phyloP scores from a whole-genome alignment of 1,140 invertebrate genomes.

The Zaprionus ghesquierei region DNA sequence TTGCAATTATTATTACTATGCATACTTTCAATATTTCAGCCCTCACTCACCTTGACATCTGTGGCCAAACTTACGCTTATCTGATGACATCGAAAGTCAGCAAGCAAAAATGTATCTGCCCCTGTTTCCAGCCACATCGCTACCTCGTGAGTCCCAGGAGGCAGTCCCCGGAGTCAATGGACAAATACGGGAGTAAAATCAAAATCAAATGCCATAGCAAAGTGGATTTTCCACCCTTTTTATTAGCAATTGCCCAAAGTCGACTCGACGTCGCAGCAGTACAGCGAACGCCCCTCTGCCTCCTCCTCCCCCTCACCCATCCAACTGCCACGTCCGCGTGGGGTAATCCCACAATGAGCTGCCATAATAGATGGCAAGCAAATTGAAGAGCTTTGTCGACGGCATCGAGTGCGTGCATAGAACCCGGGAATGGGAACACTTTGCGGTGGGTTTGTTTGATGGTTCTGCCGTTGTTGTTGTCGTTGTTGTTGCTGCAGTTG shows the following conservation, averaged over 20 bases:
- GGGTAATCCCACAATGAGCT: slow-evolving; percentile 82
- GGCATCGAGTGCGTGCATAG: slow-evolving; percentile 39
- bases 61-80: slow-evolving; percentile 38
- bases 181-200: slow-evolving; percentile 64
- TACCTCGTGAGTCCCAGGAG: slow-evolving; percentile 37
- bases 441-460: slow-evolving; percentile 44
- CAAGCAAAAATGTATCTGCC: slow-evolving; percentile 40
- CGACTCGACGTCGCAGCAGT: background rate
- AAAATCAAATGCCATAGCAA: slow-evolving; percentile 82
- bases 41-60: background rate
- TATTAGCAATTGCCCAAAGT: slow-evolving; percentile 72
- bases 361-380: slow-evolving; percentile 81
- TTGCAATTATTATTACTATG: background rate
- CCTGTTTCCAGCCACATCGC: slow-evolving; percentile 5
- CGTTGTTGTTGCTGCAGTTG: background rate
- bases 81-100: slow-evolving; percentile 66
- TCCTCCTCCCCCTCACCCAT: no score
- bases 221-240: slow-evolving; percentile 82
- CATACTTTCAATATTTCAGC: background rate
- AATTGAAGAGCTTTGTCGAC: slow-evolving; percentile 82
- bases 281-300: background rate
- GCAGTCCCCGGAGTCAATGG: slow-evolving; percentile 51
- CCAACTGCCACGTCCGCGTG: slow-evolving; percentile 2
- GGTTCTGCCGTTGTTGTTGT: background rate
- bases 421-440: slow-evolving; percentile 9